Evolutionary conservation across 1,140 invertebrate species (phyloP).

Genomic region (Augochlora pura): DNA sequence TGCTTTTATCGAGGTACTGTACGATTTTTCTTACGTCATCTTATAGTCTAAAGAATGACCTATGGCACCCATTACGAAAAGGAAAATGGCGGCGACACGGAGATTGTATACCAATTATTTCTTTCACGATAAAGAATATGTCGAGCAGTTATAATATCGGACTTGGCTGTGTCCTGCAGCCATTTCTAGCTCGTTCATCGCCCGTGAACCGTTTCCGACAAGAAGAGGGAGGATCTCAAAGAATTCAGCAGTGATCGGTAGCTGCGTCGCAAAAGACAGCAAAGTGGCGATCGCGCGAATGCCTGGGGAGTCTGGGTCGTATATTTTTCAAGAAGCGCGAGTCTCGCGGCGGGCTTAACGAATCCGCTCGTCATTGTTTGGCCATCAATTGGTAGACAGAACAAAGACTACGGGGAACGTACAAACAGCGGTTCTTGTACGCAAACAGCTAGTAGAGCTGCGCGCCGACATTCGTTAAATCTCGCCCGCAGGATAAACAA

Average conservation of each 20-base stretch:
- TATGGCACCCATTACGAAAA: too few relatives aligned
- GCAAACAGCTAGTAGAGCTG: constrained; percentile 13
- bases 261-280: not conserved
- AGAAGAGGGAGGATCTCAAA: too few relatives aligned
- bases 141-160: too few relatives aligned
- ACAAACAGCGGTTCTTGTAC: constrained; percentile 19
- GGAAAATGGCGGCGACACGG: too few relatives aligned
- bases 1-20: too few relatives aligned
- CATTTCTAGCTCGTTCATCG: too few relatives aligned
- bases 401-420: constrained; percentile 16
- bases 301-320: not conserved
- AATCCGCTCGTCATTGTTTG: constrained; percentile 16
- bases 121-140: too few relatives aligned
- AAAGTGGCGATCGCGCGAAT: not conserved
- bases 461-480: constrained; percentile 30
- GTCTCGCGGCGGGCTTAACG: not conserved
- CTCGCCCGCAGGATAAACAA: constrained; percentile 26
- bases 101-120: too few relatives aligned
- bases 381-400: constrained; percentile 1
- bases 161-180: too few relatives aligned
- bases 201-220: too few relatives aligned
- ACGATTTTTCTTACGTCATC: too few relatives aligned
- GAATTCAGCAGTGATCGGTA: not conserved
- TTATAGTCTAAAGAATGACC: too few relatives aligned
- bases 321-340: constrained; percentile 3